Evolutionary conservation across 2,797 vertebrate genomes (phyloP).

Genomic region (Micromesistius poutassou): DNA sequence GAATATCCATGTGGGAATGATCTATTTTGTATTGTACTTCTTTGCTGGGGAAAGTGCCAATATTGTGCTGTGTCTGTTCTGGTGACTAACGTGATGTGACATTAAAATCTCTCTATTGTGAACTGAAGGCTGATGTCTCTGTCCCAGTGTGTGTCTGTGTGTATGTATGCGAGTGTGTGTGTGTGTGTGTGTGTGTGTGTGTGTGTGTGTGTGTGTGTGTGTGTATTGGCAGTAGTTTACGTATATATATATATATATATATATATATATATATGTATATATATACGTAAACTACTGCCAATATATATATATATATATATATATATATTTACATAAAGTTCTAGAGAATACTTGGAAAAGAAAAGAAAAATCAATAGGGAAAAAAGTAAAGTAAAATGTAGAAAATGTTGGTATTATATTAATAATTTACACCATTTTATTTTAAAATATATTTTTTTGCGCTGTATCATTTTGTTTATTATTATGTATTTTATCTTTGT

Average conservation of each 20-base stretch:
- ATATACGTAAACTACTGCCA: no score
- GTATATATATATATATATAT: not conserved
- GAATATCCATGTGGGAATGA: conserved; percentile 63
- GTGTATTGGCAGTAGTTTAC: not conserved
- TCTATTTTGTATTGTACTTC: conserved; percentile 70
- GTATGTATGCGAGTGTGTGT: conserved; percentile 16
- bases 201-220: conserved; percentile 2
- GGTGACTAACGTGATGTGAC: conserved; percentile 62
- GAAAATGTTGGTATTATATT: not conserved
- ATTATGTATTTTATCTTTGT: not conserved
- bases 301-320: no score
- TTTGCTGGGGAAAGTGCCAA: conserved; percentile 72
- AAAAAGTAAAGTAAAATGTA: not conserved
- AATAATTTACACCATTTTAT: not conserved
- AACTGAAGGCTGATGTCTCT: conserved; percentile 25
- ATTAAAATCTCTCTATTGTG: conserved; percentile 59
- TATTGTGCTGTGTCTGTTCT: conserved; percentile 65
- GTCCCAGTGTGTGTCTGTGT: conserved; percentile 1
- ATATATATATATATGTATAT: no score
- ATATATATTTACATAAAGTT: no score
- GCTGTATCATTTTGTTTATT: not conserved
- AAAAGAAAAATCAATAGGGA: not conserved
- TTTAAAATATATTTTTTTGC: not conserved
- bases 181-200: not conserved
- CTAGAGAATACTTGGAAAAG: no score